Percentiles rank a stretch among this genome's conserved stretches.
These are phyloP conservation scores for Tenthredo notha DNA, from an alignment of 2,888 invertebrate species.

Conservation along the genomic window DNA sequence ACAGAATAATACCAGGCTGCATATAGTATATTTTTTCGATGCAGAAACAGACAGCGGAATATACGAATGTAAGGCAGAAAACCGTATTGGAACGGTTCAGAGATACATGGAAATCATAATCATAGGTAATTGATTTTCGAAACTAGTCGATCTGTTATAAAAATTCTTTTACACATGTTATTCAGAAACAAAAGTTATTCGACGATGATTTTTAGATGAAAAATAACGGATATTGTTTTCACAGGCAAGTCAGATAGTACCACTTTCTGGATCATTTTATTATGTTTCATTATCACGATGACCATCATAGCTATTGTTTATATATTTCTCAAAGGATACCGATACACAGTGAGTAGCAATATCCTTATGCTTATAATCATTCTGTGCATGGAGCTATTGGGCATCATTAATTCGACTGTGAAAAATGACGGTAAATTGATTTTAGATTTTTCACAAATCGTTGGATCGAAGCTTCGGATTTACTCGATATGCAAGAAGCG, in stretches of 20 bases:
- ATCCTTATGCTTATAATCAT: not conserved
- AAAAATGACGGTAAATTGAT: not conserved
- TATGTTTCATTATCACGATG: slow-evolving; percentile 66
- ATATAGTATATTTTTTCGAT: slow-evolving; percentile 80
- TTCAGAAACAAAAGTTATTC: not conserved
- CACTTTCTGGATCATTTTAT: slow-evolving; percentile 67
- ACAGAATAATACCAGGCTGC: slow-evolving; percentile 77
- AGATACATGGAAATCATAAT: slow-evolving; percentile 77
- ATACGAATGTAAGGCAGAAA: slow-evolving; percentile 81
- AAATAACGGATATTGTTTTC: slow-evolving; percentile 54
- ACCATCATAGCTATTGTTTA: slow-evolving; percentile 68
- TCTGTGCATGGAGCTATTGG: not conserved
- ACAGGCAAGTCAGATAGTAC: slow-evolving; percentile 74
- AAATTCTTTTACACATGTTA: not conserved
- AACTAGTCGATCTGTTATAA: not conserved
- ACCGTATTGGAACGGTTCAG: slow-evolving; percentile 79
- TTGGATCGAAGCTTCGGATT: not conserved
- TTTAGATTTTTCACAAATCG: not conserved
- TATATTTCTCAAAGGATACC: slow-evolving; percentile 72
- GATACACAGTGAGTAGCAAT: slow-evolving; percentile 73
- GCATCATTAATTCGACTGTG: not conserved
- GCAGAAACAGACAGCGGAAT: slow-evolving; percentile 82
- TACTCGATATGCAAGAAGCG: not conserved
- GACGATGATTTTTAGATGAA: not conserved
- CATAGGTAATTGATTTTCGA: slow-evolving; percentile 79